Conservation (phyloP, 2,113 vertebrate genomes). For the Ictidomys tridecemlineatus region DNA sequence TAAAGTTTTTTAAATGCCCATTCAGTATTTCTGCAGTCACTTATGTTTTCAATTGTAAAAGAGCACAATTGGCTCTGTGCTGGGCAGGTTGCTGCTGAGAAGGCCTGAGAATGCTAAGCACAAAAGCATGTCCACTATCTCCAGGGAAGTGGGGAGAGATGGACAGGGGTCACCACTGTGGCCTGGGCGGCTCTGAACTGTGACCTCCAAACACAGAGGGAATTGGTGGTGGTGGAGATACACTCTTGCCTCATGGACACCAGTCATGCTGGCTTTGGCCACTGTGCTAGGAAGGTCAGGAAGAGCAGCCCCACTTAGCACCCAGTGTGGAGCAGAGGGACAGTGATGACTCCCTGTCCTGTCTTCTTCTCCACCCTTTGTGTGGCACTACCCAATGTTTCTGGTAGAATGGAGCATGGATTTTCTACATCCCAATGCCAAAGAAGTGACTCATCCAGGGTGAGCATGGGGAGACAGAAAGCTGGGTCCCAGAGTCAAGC, state of each 20-base stretch:
- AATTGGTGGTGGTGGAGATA: fast-evolving
- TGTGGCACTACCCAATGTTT: too few species aligned
- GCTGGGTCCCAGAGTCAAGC: too few species aligned
- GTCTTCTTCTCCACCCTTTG: too few species aligned
- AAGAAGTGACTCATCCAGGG: too few species aligned
- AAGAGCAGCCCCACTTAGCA: background rate
- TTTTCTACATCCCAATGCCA: too few species aligned
- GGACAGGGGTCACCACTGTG: too few species aligned
- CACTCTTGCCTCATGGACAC: background rate
- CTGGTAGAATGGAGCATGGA: too few species aligned
- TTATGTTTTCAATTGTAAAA: background rate
- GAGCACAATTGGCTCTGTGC: fast-evolving
- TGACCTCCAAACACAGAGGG: background rate
- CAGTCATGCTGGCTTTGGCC: background rate
- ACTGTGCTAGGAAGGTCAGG: background rate
- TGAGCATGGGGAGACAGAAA: too few species aligned
- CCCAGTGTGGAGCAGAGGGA: too few species aligned
- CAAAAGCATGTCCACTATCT: fast-evolving
- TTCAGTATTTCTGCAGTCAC: background rate
- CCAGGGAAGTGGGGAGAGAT: background rate
- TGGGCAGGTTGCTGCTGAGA: background rate
- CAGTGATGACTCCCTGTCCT: too few species aligned
- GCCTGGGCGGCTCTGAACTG: background rate
- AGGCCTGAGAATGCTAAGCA: background rate
- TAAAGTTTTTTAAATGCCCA: background rate